Evolutionary conservation across 2,113 vertebrate species (phyloP).

Genomic region (Boleophthalmus pectinirostris): DNA sequence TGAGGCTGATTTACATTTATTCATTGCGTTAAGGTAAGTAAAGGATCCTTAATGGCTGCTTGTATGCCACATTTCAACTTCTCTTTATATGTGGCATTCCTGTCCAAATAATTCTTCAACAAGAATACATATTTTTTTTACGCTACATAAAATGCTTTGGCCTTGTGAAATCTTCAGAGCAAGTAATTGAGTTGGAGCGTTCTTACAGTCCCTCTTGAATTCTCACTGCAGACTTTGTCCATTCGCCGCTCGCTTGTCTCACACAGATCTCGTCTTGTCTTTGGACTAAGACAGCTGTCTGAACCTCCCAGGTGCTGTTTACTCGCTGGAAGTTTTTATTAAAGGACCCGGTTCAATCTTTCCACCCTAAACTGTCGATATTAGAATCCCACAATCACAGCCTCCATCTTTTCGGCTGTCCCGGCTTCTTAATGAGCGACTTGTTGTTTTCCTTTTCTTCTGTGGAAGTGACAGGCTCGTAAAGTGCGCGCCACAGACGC

Average conservation of each 20-base stretch:
- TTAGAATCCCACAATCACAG: constrained; percentile 5
- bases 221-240: constrained; percentile 39
- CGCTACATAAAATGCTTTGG: constrained; percentile 2
- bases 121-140: constrained; percentile 9
- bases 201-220: constrained; percentile 10
- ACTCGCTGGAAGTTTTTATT: constrained; percentile 49
- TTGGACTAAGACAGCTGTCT: constrained; percentile 60
- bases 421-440: constrained; percentile 42
- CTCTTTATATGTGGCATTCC: neutral
- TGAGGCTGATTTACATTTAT: neutral
- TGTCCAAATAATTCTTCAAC: neutral
- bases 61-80: neutral
- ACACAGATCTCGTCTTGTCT: constrained; percentile 30
- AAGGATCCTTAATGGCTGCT: neutral
- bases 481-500: constrained; percentile 23
- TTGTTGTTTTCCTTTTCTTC: constrained; percentile 38
- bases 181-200: constrained; percentile 20
- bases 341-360: constrained; percentile 31
- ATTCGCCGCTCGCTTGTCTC: constrained; percentile 52
- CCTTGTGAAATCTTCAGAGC: neutral
- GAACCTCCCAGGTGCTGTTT: constrained; percentile 69
- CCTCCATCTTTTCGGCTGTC: constrained; percentile 21
- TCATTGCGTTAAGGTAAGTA: neutral
- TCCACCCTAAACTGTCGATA: constrained; percentile 17
- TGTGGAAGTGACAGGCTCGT: constrained; percentile 54